Conservation (phyloP, 2,113 vertebrate species). For the Gnathochromis pfefferi region DNA sequence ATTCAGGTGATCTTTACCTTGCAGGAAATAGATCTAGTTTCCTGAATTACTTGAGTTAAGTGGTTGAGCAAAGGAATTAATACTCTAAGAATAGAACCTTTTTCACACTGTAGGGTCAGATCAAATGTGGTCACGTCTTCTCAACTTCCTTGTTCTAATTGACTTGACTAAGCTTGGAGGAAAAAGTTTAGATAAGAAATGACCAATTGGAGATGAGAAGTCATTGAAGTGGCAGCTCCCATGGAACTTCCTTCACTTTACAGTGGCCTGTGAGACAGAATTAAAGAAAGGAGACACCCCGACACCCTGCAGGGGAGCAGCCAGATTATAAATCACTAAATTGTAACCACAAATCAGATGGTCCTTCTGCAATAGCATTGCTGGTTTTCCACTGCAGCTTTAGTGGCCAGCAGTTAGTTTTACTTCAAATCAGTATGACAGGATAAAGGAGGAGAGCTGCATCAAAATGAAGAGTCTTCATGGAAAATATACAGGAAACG, state of each 20-base stretch:
- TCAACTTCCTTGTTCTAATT: neutral
- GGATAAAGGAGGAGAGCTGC: slow-evolving; percentile 10
- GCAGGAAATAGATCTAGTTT: neutral
- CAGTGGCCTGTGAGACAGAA: neutral
- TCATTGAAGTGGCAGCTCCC: neutral
- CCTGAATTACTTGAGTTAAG: neutral
- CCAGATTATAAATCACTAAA: slow-evolving; percentile 49
- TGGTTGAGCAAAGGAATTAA: neutral
- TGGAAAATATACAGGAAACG: slow-evolving; percentile 2
- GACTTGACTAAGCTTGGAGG: neutral
- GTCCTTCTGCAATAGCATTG: neutral
- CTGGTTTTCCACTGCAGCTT: slow-evolving; percentile 34
- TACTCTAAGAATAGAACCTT: neutral
- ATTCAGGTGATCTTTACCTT: neutral
- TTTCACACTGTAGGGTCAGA: neutral
- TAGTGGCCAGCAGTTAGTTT: neutral
- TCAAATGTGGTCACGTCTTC: neutral
- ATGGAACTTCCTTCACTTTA: neutral
- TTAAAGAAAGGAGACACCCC: neutral
- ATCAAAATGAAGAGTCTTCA: neutral
- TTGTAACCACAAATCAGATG: slow-evolving; percentile 33
- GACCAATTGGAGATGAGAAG: neutral
- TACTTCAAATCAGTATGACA: slow-evolving; percentile 11
- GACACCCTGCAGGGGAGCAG: slow-evolving; percentile 3
- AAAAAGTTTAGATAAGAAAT: neutral